Base-by-base conservation (phyloP, 2,888 invertebrate species). In the Quadroppia sp. region DNA sequence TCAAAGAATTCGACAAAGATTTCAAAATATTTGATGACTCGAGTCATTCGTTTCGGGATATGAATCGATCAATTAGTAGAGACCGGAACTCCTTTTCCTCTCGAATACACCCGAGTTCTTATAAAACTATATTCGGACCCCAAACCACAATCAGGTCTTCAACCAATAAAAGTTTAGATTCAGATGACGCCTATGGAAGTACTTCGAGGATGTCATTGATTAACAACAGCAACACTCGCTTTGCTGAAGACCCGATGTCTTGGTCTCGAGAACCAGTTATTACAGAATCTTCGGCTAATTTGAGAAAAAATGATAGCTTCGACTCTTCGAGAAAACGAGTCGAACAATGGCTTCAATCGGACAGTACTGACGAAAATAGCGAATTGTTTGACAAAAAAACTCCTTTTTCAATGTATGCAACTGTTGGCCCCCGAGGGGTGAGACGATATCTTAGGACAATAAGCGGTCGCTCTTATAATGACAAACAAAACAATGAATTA, bases 281-380 rank as follows among this genome's bases (percentile, higher is more conserved):
- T 30, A 17, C 9, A 13, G 69, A 64, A 23, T 9, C 53, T 11
- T 9, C n/a, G 4, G n/a, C 30, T 20, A 61, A 45, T 45, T 45
- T 69, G 7, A 45, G 25, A 45, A 20, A 45, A 28, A 15, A 7
- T 6, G 69, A 69, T 28, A 25, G 25, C 4, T 69, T 69, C n/a
- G 69, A 69, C 45, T 42, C 69, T 28, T 25, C 69, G 28, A 42
- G 69, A 70, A 45, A 76, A 59, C 71, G 78, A 53, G 78, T 78
- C n/a, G 78, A 78, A 61, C 77, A 78, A 67, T 78, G 78, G 78
- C 64, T 78, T 45, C 74, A 77, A 40, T 77, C 76, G 75, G 64
- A 69, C 45, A 59, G 53, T 45, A 32, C 15, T 32, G 71, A 72
- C 45, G 72, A 76, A 40, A 70, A 70, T 30, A 72, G 48, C 40